A percentile compares a stretch with the other conserved stretches of the same genome.
phyloP scores from a whole-genome alignment of 37 sponge, comb jelly and placozoan species.

The Spongilla lacustris region DNA sequence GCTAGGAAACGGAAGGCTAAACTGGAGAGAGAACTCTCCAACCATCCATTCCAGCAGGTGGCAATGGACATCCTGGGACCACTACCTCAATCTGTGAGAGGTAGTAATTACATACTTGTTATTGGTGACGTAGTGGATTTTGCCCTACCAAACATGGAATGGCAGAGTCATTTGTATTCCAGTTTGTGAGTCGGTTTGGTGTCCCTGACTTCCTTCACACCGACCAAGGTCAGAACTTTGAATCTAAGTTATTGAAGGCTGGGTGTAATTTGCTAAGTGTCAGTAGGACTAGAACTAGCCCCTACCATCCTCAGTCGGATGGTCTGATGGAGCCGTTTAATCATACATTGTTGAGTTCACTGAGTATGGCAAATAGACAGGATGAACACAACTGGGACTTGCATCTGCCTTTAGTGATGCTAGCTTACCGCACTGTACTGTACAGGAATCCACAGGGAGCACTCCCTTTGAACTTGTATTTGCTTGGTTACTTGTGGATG shows the following conservation, averaged over 20 bases:
- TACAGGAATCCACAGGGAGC: neutral
- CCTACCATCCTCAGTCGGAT: neutral
- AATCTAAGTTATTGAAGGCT: neutral
- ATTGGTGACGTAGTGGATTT: neutral
- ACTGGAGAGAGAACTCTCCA: neutral
- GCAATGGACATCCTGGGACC: neutral
- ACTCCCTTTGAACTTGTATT: neutral
- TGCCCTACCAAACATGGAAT: neutral
- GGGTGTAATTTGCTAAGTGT: neutral
- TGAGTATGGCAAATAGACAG: neutral
- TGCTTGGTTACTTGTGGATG: neutral
- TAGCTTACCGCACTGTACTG: neutral
- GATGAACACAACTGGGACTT: neutral
- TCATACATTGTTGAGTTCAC: neutral
- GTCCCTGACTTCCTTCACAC: neutral
- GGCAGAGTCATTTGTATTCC: neutral
- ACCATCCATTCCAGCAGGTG: conserved; percentile 3
- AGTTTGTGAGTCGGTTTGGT: neutral
- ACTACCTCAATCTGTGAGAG: neutral
- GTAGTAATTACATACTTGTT: neutral
- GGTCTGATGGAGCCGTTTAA: neutral
- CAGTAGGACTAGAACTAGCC: neutral
- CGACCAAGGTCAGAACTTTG: neutral
- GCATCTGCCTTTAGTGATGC: neutral
- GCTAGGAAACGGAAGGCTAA: neutral